phyloP scores from a whole-genome alignment of 2,113 vertebrate species.

The Pygoscelis adeliae region DNA sequence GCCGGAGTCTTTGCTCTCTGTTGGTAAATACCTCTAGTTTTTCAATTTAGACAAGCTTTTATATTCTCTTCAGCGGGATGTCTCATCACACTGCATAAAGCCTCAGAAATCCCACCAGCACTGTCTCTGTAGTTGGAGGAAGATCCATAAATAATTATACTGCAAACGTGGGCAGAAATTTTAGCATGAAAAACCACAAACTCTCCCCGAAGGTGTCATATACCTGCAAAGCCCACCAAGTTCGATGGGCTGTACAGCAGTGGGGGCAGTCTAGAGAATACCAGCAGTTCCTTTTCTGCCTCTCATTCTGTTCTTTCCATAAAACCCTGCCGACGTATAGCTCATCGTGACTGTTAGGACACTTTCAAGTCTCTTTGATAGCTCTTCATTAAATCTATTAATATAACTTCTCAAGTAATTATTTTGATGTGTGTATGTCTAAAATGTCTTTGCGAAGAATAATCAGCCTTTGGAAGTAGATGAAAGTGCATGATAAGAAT shows the following conservation, averaged over 20 bases:
- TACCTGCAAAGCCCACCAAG: background rate
- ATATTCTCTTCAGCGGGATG: background rate
- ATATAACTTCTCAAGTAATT: slow-evolving; percentile 22
- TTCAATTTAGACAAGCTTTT: background rate
- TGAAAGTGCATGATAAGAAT: background rate
- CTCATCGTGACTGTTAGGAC: background rate
- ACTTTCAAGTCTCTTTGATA: slow-evolving; percentile 13
- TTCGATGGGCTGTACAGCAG: background rate
- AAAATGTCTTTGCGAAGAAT: slow-evolving; percentile 26
- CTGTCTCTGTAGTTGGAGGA: background rate
- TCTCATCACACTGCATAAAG: background rate
- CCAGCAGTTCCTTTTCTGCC: background rate
- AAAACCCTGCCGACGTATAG: background rate
- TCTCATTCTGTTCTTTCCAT: slow-evolving; percentile 3
- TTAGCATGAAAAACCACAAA: background rate
- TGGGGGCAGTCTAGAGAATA: background rate
- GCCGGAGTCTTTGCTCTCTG: background rate
- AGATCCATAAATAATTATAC: background rate
- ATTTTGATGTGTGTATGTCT: slow-evolving; percentile 24
- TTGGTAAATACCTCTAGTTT: background rate
- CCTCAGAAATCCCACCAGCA: background rate
- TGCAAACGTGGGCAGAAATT: background rate
- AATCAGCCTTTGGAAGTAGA: background rate
- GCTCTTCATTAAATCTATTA: slow-evolving; percentile 40
- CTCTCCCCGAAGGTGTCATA: background rate